Evolutionary conservation across 2,113 vertebrate species (phyloP).

Genomic region (Tragelaphus buxtoni): DNA sequence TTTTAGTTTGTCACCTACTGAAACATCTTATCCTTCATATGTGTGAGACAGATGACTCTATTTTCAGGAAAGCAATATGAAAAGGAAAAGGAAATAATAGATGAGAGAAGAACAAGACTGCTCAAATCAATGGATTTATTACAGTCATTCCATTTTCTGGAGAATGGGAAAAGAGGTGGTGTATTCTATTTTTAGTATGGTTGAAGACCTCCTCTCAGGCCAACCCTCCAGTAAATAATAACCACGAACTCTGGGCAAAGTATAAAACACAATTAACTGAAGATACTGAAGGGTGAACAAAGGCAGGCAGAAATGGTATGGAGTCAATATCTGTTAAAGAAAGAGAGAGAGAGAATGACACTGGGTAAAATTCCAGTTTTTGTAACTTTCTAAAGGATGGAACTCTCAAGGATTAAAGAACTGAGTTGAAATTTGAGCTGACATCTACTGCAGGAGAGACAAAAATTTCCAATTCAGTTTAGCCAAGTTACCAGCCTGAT

Average conservation of each 20-base stretch:
- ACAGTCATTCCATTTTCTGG: not conserved
- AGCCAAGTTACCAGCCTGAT: not conserved
- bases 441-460: not conserved
- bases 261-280: not conserved
- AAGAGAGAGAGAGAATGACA: not conserved
- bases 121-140: not conserved
- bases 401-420: not conserved
- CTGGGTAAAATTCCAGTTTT: not conserved
- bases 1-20: not conserved
- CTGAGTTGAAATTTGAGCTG: not conserved
- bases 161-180: not conserved
- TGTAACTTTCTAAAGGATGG: not conserved
- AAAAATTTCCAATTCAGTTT: not conserved
- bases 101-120: not conserved
- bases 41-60: not conserved
- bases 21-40: not conserved
- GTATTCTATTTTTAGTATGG: not conserved
- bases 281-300: not conserved
- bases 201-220: not conserved
- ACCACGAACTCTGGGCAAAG: not conserved
- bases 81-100: not conserved
- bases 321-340: not conserved
- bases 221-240: not conserved
- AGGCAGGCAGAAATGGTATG: not conserved
- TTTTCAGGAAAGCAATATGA: not conserved